Conservation (phyloP, 1,140 invertebrate species). For the Hylaeus anthracinus region DNA sequence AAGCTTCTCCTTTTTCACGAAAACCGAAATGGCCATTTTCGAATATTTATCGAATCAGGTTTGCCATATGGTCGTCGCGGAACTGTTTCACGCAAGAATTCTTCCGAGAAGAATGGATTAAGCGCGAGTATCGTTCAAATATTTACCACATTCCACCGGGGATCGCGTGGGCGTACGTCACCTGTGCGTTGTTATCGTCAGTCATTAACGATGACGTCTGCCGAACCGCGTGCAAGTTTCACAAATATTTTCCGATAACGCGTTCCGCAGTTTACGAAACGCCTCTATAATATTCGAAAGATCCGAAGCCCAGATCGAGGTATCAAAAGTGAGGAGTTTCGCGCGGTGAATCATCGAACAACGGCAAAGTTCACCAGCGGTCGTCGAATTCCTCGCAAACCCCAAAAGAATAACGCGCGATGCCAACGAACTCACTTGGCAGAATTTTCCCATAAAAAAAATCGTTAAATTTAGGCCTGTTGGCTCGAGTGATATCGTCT, state of each 20-base stretch:
- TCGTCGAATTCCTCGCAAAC: constrained; percentile 4
- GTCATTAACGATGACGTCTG: background rate
- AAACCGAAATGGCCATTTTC: no score
- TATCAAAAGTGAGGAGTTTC: background rate
- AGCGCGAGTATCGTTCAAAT: constrained; percentile 8
- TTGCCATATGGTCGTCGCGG: background rate
- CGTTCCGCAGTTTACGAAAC: no score
- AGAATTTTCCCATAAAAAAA: background rate
- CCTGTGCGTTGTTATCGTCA: background rate
- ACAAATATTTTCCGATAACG: background rate
- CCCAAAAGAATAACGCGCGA: background rate
- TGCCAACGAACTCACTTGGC: constrained; percentile 21
- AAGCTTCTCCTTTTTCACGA: no score
- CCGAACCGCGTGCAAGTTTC: background rate
- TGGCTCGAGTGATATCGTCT: background rate
- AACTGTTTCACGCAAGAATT: background rate
- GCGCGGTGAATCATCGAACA: constrained; percentile 5
- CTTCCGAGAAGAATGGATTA: constrained; percentile 11
- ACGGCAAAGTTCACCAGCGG: background rate
- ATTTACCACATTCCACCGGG: constrained; percentile 1
- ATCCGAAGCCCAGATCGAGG: no score
- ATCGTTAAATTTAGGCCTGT: constrained; percentile 32
- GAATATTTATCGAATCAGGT: no score
- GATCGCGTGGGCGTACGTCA: background rate
- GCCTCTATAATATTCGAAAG: no score